These are phyloP conservation scores for Sturnus vulgaris DNA, from an alignment of 2,113 vertebrate genomes.

Conservation along the genomic window DNA sequence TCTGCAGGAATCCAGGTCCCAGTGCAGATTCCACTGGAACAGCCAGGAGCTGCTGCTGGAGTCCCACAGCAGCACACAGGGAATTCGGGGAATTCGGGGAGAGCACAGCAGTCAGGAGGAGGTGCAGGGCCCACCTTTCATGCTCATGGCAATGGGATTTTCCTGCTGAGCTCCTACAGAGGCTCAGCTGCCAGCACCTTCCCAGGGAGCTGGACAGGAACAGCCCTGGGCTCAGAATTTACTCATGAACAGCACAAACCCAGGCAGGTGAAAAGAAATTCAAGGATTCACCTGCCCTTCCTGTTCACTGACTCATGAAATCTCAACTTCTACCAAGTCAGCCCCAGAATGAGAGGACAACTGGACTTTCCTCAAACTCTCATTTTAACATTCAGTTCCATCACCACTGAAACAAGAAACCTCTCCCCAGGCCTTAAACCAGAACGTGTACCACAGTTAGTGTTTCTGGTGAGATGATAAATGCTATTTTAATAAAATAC, in stretches of 20 bases:
- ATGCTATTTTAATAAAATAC: not conserved
- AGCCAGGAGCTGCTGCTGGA: not conserved
- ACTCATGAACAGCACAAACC: not conserved
- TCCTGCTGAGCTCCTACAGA: not conserved
- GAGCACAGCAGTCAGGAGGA: not conserved
- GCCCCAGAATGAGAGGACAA: not conserved
- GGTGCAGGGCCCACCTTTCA: not conserved
- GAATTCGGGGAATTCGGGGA: not conserved
- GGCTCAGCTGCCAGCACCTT: not conserved
- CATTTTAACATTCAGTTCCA: not conserved
- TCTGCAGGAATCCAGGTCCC: not conserved
- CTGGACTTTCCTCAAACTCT: not conserved
- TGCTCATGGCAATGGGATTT: not conserved
- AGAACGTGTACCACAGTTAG: not conserved
- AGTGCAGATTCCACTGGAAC: not conserved
- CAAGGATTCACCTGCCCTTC: not conserved
- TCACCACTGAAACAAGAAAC: not conserved
- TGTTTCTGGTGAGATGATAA: not conserved
- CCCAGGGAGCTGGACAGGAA: not conserved
- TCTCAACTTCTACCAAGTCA: not conserved
- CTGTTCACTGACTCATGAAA: not conserved
- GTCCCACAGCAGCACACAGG: not conserved
- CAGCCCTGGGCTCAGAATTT: not conserved
- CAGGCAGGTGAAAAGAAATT: not conserved
- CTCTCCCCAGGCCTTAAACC: not conserved